Conservation (phyloP, 2,113 vertebrate species). For the Mohoua ochrocephala region DNA sequence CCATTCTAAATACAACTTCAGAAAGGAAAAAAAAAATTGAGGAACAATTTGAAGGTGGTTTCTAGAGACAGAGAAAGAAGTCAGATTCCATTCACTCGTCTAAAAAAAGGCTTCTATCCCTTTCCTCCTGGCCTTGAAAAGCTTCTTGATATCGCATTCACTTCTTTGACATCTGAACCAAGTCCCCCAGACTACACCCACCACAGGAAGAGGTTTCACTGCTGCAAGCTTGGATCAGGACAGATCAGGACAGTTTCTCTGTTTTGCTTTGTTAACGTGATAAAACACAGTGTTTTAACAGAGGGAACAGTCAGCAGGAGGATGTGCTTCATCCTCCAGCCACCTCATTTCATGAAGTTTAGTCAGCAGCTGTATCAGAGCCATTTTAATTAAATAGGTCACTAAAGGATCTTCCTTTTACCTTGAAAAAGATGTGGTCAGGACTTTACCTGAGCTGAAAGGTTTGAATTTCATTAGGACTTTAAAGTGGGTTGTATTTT, state of each 20-base stretch:
- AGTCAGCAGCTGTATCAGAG: constrained; percentile 22
- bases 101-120: neutral
- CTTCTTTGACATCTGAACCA: neutral
- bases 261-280: neutral
- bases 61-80: neutral
- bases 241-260: neutral
- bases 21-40: neutral
- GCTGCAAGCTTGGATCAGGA: neutral
- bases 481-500: constrained; percentile 56
- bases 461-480: constrained; percentile 75
- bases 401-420: constrained; percentile 49
- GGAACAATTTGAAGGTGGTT: neutral
- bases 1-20: neutral
- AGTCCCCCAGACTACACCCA: neutral
- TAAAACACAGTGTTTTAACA: neutral
- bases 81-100: neutral
- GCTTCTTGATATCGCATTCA: neutral
- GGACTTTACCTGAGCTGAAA: constrained; percentile 71
- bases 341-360: neutral
- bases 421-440: constrained; percentile 66
- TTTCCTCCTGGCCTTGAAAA: neutral
- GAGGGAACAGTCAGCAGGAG: neutral
- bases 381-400: constrained; percentile 49
- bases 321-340: neutral
- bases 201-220: neutral